phyloP scores from a whole-genome alignment of 2,888 invertebrate genomes.

The Pammene fasciana region DNA sequence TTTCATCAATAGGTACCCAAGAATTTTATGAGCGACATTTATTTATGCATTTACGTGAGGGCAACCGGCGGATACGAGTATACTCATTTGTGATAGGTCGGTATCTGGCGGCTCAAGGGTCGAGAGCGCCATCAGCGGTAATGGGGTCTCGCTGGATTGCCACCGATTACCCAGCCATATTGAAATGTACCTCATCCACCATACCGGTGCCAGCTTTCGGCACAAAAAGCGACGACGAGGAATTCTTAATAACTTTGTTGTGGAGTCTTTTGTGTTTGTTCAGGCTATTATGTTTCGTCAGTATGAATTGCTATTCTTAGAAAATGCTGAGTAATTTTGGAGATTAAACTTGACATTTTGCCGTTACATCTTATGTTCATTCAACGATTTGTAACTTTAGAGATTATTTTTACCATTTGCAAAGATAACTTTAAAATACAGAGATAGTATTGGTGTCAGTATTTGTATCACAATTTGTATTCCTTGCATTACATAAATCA shows the following conservation, averaged over 20 bases:
- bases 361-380: constrained; percentile 10
- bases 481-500: no score
- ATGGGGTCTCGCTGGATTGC: constrained; percentile 72
- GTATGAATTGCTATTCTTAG: constrained; percentile 31
- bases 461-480: no score
- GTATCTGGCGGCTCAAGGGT: constrained; percentile 52
- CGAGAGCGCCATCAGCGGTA: constrained; percentile 68
- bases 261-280: constrained; percentile 35
- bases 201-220: constrained; percentile 19
- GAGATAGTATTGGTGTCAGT: no score
- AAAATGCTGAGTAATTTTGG: constrained; percentile 22
- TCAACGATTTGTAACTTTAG: neutral
- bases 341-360: constrained; percentile 23
- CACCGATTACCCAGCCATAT: constrained; percentile 73
- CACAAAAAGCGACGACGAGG: constrained; percentile 20
- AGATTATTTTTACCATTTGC: no score
- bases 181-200: constrained; percentile 57
- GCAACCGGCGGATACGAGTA: constrained; percentile 38
- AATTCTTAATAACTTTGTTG: constrained; percentile 36
- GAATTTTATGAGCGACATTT: constrained; percentile 8
- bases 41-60: constrained; percentile 20
- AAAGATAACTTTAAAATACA: no score
- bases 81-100: constrained; percentile 61
- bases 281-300: constrained; percentile 24
- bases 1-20: constrained; percentile 25